Percentiles rank a stretch among this genome's conserved stretches.
phyloP scores from a whole-genome alignment of 2,888 invertebrate genomes.

The Siphonodentalium dalli region DNA sequence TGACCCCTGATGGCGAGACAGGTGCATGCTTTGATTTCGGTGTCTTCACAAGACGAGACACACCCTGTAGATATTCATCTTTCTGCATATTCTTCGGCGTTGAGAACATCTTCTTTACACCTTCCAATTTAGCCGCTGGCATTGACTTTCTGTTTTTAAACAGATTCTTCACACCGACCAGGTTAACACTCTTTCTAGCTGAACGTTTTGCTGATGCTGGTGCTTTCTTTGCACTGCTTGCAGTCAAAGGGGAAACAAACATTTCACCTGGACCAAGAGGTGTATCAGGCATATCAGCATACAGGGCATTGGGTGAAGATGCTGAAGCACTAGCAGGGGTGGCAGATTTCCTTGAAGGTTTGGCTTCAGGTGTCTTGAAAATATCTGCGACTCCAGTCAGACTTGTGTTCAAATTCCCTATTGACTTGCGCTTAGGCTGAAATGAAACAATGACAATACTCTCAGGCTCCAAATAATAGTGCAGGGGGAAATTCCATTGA shows the following conservation, averaged over 20 bases:
- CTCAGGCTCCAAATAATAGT: too few relatives aligned
- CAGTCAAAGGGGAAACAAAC: constrained; percentile 60
- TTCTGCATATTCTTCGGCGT: constrained; percentile 34
- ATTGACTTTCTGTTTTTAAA: constrained; percentile 27
- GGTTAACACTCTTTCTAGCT: constrained; percentile 31
- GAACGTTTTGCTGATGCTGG: constrained; percentile 6
- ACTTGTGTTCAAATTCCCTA: constrained; percentile 30
- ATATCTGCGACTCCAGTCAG: constrained; percentile 37
- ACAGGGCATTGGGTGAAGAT: constrained; percentile 38
- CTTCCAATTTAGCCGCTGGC: constrained; percentile 23
- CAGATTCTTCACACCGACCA: constrained; percentile 42
- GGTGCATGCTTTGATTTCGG: constrained; percentile 20
- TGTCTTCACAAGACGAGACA: constrained; percentile 27
- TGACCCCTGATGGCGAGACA: constrained; percentile 33
- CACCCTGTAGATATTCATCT: too few relatives aligned
- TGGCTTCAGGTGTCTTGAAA: constrained; percentile 33
- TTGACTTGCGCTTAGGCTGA: constrained; percentile 21
- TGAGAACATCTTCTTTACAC: constrained; percentile 29
- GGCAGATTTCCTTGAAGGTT: constrained; percentile 24
- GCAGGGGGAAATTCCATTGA: too few relatives aligned
- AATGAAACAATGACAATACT: too few relatives aligned
- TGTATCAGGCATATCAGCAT: constrained; percentile 60
- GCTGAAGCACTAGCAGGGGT: constrained; percentile 8
- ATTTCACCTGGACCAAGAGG: constrained; percentile 61
- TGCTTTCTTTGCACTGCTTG: constrained; percentile 18